Conservation (phyloP, 2,113 vertebrate genomes). For the Phyllostomus hastatus region DNA sequence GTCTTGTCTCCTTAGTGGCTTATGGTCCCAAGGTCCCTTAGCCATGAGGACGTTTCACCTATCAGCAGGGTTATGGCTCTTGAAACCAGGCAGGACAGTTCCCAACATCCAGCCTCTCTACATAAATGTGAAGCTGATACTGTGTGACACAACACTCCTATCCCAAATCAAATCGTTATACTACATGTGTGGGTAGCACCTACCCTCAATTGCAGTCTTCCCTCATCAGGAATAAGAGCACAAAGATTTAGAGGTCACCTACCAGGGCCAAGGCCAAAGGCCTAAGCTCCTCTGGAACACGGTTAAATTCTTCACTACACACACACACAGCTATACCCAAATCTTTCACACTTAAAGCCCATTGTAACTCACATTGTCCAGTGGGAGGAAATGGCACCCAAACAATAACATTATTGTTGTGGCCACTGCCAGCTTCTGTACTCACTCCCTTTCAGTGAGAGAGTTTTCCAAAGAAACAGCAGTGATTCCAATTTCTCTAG, state of each 20-base stretch:
- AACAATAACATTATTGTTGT: neutral
- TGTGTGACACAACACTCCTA: neutral
- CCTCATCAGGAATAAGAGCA: neutral
- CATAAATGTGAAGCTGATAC: neutral
- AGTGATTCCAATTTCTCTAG: neutral
- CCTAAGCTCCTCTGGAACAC: neutral
- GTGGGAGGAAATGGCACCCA: neutral
- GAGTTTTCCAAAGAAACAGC: neutral
- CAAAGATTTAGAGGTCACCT: neutral
- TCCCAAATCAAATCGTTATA: neutral
- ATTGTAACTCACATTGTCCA: neutral
- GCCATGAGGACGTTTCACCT: too few relatives aligned
- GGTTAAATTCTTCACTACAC: neutral
- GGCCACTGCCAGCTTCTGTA: neutral
- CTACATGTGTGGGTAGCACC: neutral
- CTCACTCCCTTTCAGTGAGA: neutral
- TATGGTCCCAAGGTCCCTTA: too few relatives aligned
- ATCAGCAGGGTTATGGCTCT: too few relatives aligned
- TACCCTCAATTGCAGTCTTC: neutral
- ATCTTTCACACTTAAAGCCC: neutral
- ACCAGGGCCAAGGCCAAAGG: neutral
- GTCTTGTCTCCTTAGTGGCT: too few relatives aligned
- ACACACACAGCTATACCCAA: neutral
- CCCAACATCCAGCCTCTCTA: neutral
- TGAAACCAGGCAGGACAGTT: too few relatives aligned